These are phyloP conservation scores for Motacilla tschutschensis DNA, from an alignment of 2,113 vertebrate species.

Conservation along the genomic window DNA sequence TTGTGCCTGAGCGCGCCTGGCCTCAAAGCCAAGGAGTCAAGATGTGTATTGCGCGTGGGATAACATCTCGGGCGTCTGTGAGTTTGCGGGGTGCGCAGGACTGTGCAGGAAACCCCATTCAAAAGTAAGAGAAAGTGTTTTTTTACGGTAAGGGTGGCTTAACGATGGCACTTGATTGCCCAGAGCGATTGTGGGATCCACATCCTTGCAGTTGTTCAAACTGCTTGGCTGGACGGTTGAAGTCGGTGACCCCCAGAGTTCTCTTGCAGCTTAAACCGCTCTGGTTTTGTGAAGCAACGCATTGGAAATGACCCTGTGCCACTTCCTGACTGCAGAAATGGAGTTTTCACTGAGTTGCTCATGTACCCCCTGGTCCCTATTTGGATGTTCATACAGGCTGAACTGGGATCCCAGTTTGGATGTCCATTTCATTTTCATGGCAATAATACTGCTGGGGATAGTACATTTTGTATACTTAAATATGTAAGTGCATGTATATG, in stretches of 20 bases:
- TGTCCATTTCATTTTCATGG: background rate
- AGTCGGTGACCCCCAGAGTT: background rate
- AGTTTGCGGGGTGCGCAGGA: accelerated
- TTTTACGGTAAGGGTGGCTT: accelerated
- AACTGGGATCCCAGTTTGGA: background rate
- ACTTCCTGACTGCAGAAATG: accelerated
- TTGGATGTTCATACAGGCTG: accelerated
- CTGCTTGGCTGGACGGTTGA: accelerated
- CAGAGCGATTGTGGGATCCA: accelerated
- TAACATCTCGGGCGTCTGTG: accelerated
- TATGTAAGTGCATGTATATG: accelerated
- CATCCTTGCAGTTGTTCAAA: background rate
- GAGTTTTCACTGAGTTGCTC: background rate
- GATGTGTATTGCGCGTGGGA: accelerated
- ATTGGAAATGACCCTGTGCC: background rate
- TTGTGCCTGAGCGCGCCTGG: accelerated
- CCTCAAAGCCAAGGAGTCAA: background rate
- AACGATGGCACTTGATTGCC: accelerated
- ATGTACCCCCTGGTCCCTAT: accelerated
- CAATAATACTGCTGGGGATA: background rate
- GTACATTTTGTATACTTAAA: background rate
- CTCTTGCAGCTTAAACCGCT: background rate
- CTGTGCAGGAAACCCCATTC: accelerated
- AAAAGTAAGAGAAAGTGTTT: accelerated
- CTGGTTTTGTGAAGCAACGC: background rate